phyloP scores from a whole-genome alignment of 1,140 invertebrate species.

The Calosoma granatense region DNA sequence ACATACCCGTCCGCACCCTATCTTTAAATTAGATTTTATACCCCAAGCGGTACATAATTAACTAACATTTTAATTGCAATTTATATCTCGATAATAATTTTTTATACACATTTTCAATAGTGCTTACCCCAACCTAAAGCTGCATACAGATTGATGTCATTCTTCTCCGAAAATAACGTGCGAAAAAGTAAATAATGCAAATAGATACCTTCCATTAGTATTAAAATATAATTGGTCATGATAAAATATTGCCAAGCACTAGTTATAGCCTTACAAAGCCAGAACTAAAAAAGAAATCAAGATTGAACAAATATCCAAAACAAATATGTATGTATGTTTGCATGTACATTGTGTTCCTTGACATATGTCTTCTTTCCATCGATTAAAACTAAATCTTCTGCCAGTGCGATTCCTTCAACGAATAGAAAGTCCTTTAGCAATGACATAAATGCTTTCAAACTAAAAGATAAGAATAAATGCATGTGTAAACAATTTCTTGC shows the following conservation, averaged over 20 bases:
- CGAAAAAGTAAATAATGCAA: constrained; percentile 68
- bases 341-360: constrained; percentile 52
- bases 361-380: constrained; percentile 22
- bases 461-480: constrained; percentile 57
- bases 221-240: constrained; percentile 70
- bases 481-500: constrained; percentile 58
- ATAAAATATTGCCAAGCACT: constrained; percentile 61
- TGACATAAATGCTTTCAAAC: constrained; percentile 48
- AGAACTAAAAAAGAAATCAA: constrained; percentile 50
- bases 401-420: constrained; percentile 42
- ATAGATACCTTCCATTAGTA: constrained; percentile 74
- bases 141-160: constrained; percentile 55
- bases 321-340: constrained; percentile 45
- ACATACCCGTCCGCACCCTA: too few species aligned
- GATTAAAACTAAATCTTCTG: constrained; percentile 22
- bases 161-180: constrained; percentile 59
- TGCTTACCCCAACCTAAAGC: constrained; percentile 65
- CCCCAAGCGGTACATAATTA: too few species aligned
- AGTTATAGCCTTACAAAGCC: constrained; percentile 60
- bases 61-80: too few species aligned
- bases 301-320: constrained; percentile 51
- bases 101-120: too few species aligned
- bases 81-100: too few species aligned
- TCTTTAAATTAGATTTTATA: too few species aligned
- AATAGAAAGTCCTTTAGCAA: constrained; percentile 49